phyloP scores from a whole-genome alignment of 2,113 vertebrate genomes.

The Capricornis sumatraensis region DNA sequence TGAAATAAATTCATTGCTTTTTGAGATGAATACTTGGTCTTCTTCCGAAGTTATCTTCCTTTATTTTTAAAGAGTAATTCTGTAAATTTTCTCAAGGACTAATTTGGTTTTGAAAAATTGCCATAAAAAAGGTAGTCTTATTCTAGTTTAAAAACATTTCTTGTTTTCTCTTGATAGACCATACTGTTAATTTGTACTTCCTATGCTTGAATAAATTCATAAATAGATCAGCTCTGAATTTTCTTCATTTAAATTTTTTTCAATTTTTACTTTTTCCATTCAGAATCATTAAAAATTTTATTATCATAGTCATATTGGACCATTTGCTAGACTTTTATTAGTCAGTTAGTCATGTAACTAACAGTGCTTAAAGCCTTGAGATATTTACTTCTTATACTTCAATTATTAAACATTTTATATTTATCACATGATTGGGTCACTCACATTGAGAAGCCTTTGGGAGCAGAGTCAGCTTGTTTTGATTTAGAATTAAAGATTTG shows the following conservation, averaged over 20 bases:
- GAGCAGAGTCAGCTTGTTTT: background rate
- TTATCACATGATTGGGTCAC: background rate
- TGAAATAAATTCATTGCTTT: background rate
- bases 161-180: background rate
- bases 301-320: background rate
- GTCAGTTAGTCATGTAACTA: background rate
- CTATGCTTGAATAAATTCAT: background rate
- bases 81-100: background rate
- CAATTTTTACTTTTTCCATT: background rate
- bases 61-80: background rate
- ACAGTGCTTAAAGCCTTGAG: background rate
- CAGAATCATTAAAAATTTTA: slow-evolving; percentile 12
- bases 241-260: background rate
- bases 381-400: background rate
- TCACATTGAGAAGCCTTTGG: background rate
- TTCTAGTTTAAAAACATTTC: background rate
- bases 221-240: background rate
- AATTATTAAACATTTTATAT: background rate
- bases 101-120: slow-evolving; percentile 5
- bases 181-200: background rate
- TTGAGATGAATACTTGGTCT: background rate
- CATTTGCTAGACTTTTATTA: background rate
- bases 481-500: background rate
- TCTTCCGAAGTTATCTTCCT: background rate
- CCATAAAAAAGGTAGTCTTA: background rate